Base-by-base conservation (phyloP, 2,797 vertebrate species). In the Trichosurus vulpecula region DNA sequence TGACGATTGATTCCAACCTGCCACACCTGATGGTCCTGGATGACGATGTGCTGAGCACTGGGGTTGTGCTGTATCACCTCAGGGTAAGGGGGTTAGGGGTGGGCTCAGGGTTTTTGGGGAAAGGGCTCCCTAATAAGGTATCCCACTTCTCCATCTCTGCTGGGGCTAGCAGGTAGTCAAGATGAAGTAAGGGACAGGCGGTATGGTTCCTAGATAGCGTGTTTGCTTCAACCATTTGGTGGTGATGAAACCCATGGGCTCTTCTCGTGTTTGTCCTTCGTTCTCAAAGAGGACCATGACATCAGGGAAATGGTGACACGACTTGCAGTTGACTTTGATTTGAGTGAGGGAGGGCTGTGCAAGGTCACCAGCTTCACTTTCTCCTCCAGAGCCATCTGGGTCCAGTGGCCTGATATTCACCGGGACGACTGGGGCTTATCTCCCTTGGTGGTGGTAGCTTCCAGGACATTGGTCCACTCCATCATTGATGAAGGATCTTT, bases 11-110 rank as follows among this genome's bases (percentile, higher is more conserved):
- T 98, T 99, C 99, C 52, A 99, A 98, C 97, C 98, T 99, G 95
- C 99, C 99, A 8, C 99, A 99, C 98, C 98, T 99, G 74, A 98
- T 99, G 95, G 98, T 99, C 35, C 97, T 99, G 97, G 99, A 99
- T 92, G 98, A 99, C 14, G 99, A 99, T 8, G 99, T 99, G 91
- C 99, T 99, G 96, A 99, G 99, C 98, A 99, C 99, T 2, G 99
- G 99, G 81, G 99, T 99, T 4, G 99, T 99, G 96, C 99, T 99
- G 16, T 99, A 99, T 98, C 99, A 99, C 97, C 99, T 99, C 98
- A 99, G 99, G 99, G 99, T 99, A 98, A 95, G 98, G 66, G 58
- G 52, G 19, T 55, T 53, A 22, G 22, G 16, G 9, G 11, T 5
- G 6, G 5, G 55, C 52, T n/a, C 35, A 22, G 27, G 22, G 10